Base-by-base conservation (phyloP, 2,113 vertebrate species). In the Pseudorhombus dupliciocellatus region DNA sequence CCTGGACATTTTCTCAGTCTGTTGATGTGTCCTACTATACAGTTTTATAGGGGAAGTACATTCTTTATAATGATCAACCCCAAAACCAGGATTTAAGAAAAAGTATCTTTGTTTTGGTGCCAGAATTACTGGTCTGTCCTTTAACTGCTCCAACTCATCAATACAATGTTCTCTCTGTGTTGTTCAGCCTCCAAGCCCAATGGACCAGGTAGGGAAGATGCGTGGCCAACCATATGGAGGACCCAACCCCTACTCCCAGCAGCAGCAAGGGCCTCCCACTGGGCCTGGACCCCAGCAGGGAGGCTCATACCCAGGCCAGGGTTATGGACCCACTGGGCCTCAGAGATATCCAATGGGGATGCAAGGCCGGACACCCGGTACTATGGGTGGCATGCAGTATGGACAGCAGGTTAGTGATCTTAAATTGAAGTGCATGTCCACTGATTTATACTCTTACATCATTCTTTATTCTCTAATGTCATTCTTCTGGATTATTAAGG, bases 181-280 rank as follows among this genome's bases (percentile, higher is more conserved):
- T 64, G 64, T 92, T 48, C 89, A 98, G 97, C 94, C 97, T 66
- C 92, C 96, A 7, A 96, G 94, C 90, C 95, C 97, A 1, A 98
- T 99, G 97, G 98, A 99, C 90, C 97, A 96, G 93, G 96, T 98
- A 89, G 97, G 96, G 84, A 99, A 98, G 93, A 97, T 98, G 94
- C 93, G 98, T 58, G 93, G 95, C 68, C 97, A 98, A 91, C 95
- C 94, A 1, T 99, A 97, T 37, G 95, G 94, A 77, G 94, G 93
- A 60, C 93, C 89, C 75, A 96, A 93, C 93, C 95, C 96, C 0
- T 98, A 97, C 88, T 91, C 96, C 7, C 96, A 97, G 60, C 96
- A 96, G 57, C 76, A 95, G 94, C 64, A 95, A 95, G 95, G 93
- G 82, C 81, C 96, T 94, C 93, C 96, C 92, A 86, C 96, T 93